Evolutionary conservation across 2,113 vertebrate genomes (phyloP), one percentile per base, ranked within the genome.

Genomic region (Seriola quinqueradiata): DNA sequence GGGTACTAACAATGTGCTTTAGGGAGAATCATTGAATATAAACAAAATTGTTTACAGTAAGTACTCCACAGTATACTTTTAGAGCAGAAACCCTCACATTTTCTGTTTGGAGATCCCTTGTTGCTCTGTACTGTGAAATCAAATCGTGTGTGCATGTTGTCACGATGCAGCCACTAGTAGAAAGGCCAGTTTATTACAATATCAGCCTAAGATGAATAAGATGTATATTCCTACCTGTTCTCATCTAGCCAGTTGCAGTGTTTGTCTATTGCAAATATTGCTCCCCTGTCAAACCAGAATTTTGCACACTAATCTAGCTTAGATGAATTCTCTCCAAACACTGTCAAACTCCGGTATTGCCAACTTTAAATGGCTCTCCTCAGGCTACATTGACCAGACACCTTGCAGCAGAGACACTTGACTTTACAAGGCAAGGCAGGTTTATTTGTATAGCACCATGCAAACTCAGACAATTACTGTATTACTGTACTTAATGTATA

Each of bases 131-230:
- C 50, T 60, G 12, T 52, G 42, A 58, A 64, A 64, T 57, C 16
- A 63, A 36, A 46, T 54, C 21, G 52, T 32, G 32, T 59, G 44
- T 46, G 44, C 55, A 46, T n/a, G 19, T 17, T 67, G 54, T 67
- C 68, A 36, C 28, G 12, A 67, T 70, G 58, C 46, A 55, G 36
- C 25, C 25, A 9, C 52, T 19, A 21, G 12, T 25, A 25, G 46
- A 70, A 57, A 76, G 58, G 57, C 54, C 48, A 54, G 48, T 69
- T n/a, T 69, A n/a, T 75, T 25, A 25, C 17, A 40, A 5, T 55
- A 50, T 40, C 76, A 70, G 14, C 8, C 19, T 13, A 36, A 9
- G 21, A 64, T 36, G 23, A 55, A 36, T 13, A 61, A 16, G 32
- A 52, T 21, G 25, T 17, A 46, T 72, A 70, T 16, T 52, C 3